A percentile compares a stretch with the other conserved stretches of the same genome.
Conservation (phyloP, 2,113 vertebrate species). For the Leptosomus discolor region DNA sequence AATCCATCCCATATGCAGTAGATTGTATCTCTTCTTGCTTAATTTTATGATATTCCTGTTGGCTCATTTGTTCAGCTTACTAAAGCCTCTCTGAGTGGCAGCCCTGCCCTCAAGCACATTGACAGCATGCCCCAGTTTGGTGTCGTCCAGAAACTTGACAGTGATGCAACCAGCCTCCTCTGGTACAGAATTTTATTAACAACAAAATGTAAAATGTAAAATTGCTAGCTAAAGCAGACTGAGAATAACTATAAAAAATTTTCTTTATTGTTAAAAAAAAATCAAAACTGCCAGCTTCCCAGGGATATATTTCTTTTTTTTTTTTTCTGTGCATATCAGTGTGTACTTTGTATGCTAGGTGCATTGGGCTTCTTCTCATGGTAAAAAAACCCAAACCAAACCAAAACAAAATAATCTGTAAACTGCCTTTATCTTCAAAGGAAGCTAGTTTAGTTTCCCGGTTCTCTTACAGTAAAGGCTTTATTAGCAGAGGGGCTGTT, state of each 20-base stretch:
- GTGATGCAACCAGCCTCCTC: neutral
- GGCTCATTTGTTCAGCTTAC: neutral
- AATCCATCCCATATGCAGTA: neutral
- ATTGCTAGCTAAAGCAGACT: neutral
- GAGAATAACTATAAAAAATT: neutral
- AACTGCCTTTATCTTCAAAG: neutral
- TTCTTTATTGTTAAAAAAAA: neutral
- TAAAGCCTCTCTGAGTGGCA: neutral
- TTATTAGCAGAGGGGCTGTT: neutral
- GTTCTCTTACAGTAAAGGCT: neutral
- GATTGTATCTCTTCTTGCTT: neutral
- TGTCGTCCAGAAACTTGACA: neutral
- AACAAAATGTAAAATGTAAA: neutral
- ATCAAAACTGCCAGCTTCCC: neutral
- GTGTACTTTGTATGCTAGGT: neutral
- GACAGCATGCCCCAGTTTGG: neutral
- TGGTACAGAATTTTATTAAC: neutral
- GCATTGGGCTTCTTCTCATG: neutral
- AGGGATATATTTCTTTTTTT: neutral
- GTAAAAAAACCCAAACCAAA: neutral
- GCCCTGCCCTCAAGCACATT: neutral
- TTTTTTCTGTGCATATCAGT: neutral
- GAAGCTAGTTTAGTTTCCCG: neutral
- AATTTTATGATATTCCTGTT: neutral
- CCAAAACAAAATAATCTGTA: neutral